Conservation (phyloP, 2,888 invertebrate genomes). For the Uropetala carovei region DNA sequence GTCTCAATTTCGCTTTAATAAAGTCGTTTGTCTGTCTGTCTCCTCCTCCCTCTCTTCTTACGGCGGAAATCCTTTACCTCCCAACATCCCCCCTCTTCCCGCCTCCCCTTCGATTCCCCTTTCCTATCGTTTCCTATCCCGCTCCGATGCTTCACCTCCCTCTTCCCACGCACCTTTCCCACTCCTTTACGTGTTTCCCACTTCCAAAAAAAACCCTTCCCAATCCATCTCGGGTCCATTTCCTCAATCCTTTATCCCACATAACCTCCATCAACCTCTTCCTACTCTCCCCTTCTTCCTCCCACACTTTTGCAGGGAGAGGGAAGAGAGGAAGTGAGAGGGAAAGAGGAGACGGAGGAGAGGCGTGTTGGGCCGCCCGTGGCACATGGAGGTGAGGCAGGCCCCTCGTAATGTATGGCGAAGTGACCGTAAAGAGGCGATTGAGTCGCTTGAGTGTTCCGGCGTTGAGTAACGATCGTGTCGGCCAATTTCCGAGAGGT, state of each 20-base stretch:
- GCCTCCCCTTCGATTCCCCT: not conserved
- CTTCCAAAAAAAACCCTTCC: not conserved
- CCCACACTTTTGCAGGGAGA: not conserved
- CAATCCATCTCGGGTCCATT: not conserved
- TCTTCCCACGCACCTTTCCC: not conserved
- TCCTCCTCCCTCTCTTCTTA: not conserved
- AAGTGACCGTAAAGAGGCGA: slow-evolving; percentile 59
- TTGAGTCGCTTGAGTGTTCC: slow-evolving; percentile 42
- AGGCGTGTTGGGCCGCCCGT: not conserved
- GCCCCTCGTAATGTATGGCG: slow-evolving; percentile 15
- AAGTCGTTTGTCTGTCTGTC: too few relatives aligned
- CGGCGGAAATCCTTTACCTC: not conserved
- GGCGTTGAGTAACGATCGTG: slow-evolving; percentile 57
- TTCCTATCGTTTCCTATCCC: not conserved
- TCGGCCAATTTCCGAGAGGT: slow-evolving; percentile 44
- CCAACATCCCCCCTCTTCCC: not conserved
- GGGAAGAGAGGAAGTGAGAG: not conserved
- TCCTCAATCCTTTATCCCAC: not conserved
- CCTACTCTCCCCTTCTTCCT: not conserved
- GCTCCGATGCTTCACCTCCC: not conserved
- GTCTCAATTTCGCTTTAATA: too few relatives aligned
- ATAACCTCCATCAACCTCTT: not conserved
- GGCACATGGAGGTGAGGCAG: not conserved
- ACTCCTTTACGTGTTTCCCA: not conserved
- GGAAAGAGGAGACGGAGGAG: not conserved